These are phyloP conservation scores for Drosophila gunungcola DNA, from an alignment of 1,140 invertebrate species.

Conservation along the genomic window DNA sequence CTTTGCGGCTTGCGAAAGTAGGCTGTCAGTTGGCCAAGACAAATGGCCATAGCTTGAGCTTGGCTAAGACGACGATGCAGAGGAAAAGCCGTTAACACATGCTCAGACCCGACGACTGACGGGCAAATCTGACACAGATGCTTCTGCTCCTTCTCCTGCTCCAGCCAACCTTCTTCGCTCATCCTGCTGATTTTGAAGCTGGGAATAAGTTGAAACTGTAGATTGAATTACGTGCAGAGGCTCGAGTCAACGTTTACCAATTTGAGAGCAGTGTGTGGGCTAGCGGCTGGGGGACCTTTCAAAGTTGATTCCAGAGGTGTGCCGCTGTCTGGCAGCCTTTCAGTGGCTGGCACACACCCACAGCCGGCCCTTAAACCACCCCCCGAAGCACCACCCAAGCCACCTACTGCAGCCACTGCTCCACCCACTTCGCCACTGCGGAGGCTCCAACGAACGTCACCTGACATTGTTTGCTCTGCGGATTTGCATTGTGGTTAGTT, in stretches of 20 bases:
- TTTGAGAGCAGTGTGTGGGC: constrained; percentile 35
- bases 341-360: constrained; percentile 49
- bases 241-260: constrained; percentile 50
- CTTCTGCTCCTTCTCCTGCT: constrained; percentile 7
- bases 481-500: constrained; percentile 82
- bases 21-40: constrained; percentile 68
- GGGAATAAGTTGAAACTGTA: constrained; percentile 74
- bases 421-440: constrained; percentile 30
- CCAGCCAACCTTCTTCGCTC: not conserved
- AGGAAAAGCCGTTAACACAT: constrained; percentile 56
- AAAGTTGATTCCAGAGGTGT: constrained; percentile 75
- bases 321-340: constrained; percentile 72
- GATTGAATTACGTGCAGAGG: constrained; percentile 77
- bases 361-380: not conserved
- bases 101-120: constrained; percentile 54
- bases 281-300: constrained; percentile 28
- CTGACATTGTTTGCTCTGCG: constrained; percentile 82
- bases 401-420: not conserved
- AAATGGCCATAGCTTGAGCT: constrained; percentile 55
- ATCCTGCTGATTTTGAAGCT: constrained; percentile 42
- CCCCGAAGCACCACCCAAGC: constrained; percentile 3
- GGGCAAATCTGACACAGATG: constrained; percentile 44
- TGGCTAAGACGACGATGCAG: constrained; percentile 26
- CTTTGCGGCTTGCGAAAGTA: constrained; percentile 33
- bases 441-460: constrained; percentile 56